Base-by-base conservation (phyloP, 1,140 invertebrate species). In the Chironomus striatipennis region DNA sequence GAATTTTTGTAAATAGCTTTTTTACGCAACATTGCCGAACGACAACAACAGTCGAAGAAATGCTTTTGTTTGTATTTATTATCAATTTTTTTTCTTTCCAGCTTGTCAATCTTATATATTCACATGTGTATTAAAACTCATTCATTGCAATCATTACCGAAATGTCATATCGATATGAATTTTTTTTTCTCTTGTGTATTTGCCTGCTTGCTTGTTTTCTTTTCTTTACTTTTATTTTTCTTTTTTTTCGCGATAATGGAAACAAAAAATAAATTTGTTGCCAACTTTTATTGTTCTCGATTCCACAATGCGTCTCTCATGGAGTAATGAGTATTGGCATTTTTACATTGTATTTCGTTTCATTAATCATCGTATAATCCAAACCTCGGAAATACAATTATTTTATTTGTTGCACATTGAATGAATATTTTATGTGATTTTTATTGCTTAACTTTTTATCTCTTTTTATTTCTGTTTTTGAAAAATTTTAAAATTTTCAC, bases 311-410 rank as follows among this genome's bases (percentile, higher is more conserved):
- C 24, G 24, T 34, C 24, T 34, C 24, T 34, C 24, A 34, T 5
- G 24, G 24, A 34, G 24, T 34, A 34, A 34, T 34, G 24, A 34
- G 17, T 21, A 20, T 70, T 70, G 65, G 17, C 20, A 70, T 21
- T 70, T 10, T 18, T 70, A 18, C 17, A 21, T 70, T 21, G 65
- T 20, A 70, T 70, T 18, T 20, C 17, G 18, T n/a, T 70, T 6
- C 65, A 70, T 70, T 70, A 70, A 70, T 70, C 65, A 70, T 70
- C 18, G 17, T n/a, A 57, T n/a, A 15, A 57, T 57, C n/a, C n/a
- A 12, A 18, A 70, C 65, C 65, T 70, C 65, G 65, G 20, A 70
- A 21, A 70, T 18, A 70, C 9, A 57, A 57, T 3, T n/a, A 2
- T 57, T 7, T 57, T 57, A 8, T 57, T 57, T 70, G 12, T 57